Evolutionary conservation across 2,113 vertebrate species (phyloP).

Genomic region (Gallinago undulata): DNA sequence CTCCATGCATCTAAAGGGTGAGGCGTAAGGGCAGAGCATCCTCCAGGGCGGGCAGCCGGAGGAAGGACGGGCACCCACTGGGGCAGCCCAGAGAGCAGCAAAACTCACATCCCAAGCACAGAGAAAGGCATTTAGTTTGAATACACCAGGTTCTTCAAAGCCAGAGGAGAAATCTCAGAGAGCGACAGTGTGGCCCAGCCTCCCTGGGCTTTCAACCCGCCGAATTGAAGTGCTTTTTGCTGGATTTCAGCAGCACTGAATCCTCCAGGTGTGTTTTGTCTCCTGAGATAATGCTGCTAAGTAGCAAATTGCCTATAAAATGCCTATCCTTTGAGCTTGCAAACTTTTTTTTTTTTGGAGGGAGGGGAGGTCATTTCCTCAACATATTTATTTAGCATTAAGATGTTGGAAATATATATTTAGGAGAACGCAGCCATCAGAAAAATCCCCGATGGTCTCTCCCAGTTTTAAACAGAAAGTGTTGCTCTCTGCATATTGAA

Average conservation of each 20-base stretch:
- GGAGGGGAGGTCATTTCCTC: not conserved
- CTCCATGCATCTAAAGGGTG: not conserved
- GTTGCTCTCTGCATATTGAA: constrained; percentile 16
- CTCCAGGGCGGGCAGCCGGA: not conserved
- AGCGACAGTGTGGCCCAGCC: not conserved
- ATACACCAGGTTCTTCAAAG: not conserved
- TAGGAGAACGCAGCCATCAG: not conserved
- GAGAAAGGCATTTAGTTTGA: not conserved
- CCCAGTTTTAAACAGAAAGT: constrained; percentile 30
- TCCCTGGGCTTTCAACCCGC: not conserved
- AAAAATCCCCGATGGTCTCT: constrained; percentile 24
- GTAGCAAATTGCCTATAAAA: not conserved
- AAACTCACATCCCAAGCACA: not conserved
- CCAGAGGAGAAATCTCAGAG: not conserved
- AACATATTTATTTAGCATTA: not conserved
- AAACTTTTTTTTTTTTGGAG: not conserved
- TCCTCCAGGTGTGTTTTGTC: not conserved
- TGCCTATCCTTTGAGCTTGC: not conserved
- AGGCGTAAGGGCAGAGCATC: not conserved
- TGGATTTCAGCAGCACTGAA: not conserved
- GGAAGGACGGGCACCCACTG: accelerated
- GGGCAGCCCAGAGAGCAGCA: not conserved
- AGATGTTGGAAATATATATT: not conserved
- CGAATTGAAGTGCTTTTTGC: not conserved
- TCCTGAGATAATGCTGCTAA: not conserved